Conservation (phyloP, 2,888 invertebrate genomes). For the Hypercompe scribonia region DNA sequence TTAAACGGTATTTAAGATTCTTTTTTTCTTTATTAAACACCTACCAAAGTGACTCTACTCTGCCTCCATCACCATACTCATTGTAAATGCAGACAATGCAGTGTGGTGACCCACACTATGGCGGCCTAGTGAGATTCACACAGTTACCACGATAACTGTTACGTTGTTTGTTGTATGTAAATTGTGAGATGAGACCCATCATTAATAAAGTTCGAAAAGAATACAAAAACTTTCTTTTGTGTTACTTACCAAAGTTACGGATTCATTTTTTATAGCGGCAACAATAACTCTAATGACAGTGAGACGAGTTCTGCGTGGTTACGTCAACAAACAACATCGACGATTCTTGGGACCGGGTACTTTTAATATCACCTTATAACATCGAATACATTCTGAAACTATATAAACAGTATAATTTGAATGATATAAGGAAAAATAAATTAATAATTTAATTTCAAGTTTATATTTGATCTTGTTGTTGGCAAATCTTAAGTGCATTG, state of each 20-base stretch:
- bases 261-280: conserved; percentile 30
- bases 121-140: too few species aligned
- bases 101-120: too few species aligned
- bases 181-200: too few species aligned
- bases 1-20: too few species aligned
- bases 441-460: background rate
- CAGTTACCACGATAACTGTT: too few species aligned
- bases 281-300: conserved; percentile 43
- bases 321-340: conserved; percentile 28
- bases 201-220: too few species aligned
- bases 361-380: background rate
- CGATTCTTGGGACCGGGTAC: background rate
- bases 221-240: too few species aligned
- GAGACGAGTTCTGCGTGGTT: conserved; percentile 52
- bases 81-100: too few species aligned
- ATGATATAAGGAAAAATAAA: background rate
- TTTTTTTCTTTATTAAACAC: too few species aligned
- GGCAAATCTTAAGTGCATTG: background rate
- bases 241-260: background rate
- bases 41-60: too few species aligned
- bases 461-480: background rate
- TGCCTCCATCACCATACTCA: too few species aligned
- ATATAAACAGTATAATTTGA: background rate
- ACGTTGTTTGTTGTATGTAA: too few species aligned
- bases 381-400: background rate